Percentiles rank a stretch among this genome's conserved stretches.
Conservation (phyloP, 2,113 vertebrate genomes). For the Pteronura brasiliensis region DNA sequence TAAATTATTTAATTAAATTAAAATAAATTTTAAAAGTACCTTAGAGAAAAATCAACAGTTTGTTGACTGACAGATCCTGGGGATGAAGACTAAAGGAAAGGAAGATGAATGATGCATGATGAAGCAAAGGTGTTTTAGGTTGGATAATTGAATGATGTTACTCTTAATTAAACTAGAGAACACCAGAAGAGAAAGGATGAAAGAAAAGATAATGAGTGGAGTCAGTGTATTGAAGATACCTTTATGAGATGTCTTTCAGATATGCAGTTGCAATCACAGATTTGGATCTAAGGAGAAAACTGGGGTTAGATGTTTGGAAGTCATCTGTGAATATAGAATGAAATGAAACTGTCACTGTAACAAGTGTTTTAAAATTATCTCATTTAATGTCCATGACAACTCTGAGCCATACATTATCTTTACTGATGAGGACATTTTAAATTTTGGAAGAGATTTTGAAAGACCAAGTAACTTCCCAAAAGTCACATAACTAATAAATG, state of each 20-base stretch:
- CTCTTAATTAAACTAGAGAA: constrained; percentile 46
- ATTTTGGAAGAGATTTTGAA: neutral
- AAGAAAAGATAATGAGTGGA: neutral
- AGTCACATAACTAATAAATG: neutral
- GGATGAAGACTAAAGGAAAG: neutral
- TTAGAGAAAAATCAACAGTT: neutral
- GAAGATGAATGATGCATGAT: neutral
- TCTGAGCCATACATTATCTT: neutral
- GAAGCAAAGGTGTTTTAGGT: neutral
- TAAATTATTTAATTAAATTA: too few species aligned
- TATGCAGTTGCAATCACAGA: neutral
- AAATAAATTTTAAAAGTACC: neutral
- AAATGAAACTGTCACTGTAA: constrained; percentile 1
- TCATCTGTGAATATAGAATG: constrained; percentile 21
- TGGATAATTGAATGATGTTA: neutral
- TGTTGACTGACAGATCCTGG: neutral
- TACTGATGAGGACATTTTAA: neutral
- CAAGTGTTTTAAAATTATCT: constrained; percentile 21
- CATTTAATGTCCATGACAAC: neutral
- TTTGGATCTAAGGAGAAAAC: neutral
- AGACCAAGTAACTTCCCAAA: constrained; percentile 19
- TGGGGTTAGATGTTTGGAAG: neutral
- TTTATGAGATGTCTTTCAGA: neutral
- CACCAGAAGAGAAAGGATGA: neutral
- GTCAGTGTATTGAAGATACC: neutral